Base-by-base conservation (phyloP, 1,140 invertebrate species). In the Magallana angulata region DNA sequence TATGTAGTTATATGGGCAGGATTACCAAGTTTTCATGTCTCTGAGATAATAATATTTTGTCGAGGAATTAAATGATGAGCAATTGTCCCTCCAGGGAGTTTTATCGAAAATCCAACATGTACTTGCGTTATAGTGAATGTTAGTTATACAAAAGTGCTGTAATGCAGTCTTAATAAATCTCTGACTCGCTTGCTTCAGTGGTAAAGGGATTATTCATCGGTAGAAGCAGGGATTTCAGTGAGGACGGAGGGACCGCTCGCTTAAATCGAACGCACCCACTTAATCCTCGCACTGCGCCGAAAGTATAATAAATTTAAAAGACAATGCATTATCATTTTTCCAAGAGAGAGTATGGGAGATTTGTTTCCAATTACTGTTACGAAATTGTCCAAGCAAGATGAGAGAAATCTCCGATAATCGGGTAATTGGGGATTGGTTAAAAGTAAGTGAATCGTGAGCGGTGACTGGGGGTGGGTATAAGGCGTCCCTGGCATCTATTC, bases 341-440 rank as follows among this genome's bases (percentile, higher is more conserved):
- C 11, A 12, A 30, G 24, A 76, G 24, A 36, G 6, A 30, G 68
- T 76, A 76, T 76, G 68, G 18, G 68, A 76, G 68, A 24, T 76
- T 76, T 76, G 68, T 24, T 76, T 76, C 36, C 68, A 76, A 76
- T 76, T 76, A 76, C 68, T 76, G 68, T 18, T 76, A 24, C 68
- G 68, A 76, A 76, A 76, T 76, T 76, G 68, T 30, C 68, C 68
- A 76, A 76, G 68, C 68, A 76, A 11, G 68, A 76, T 48, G 24
- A 76, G 18, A 64, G 30, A 48, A 30, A 76, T 76, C 36, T 48
- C 68, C 68, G 36, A 48, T 48, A 48, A 48, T 48, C 24, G 6
- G 12, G 24, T 76, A 36, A 76, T 76, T 36, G 68, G 36, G 68
- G 18, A 76, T 36, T 76, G 68, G 68, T 30, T 76, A 76, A 76